These are phyloP conservation scores for Aphelenchoides bicaudatus DNA, from an alignment of 2,888 invertebrate genomes.

Conservation along the genomic window DNA sequence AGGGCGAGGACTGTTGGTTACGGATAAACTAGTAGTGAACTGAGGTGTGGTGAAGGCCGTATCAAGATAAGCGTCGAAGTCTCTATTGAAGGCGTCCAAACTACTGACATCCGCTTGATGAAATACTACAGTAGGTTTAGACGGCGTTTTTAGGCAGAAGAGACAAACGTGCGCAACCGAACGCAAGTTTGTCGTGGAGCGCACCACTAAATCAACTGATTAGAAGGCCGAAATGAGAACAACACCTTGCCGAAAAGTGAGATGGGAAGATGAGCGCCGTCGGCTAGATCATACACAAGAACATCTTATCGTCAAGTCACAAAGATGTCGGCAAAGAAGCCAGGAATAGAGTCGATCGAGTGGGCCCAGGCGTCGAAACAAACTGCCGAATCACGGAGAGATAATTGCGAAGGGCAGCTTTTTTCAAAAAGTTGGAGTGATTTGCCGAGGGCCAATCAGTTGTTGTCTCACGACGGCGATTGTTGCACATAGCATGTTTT, in stretches of 20 bases:
- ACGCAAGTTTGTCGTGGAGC: not conserved
- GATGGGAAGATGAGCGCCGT: too few relatives aligned
- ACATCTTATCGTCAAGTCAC: not conserved
- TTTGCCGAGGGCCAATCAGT: slow-evolving; percentile 8
- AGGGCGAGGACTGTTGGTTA: not conserved
- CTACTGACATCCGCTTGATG: not conserved
- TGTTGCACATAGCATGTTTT: too few relatives aligned
- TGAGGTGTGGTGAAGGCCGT: not conserved
- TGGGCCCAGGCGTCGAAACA: not conserved
- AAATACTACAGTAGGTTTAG: not conserved
- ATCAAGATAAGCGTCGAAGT: slow-evolving; percentile 20
- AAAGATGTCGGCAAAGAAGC: too few relatives aligned
- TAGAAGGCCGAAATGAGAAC: slow-evolving; percentile 7
- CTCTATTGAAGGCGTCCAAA: slow-evolving; percentile 11
- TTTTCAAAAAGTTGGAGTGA: slow-evolving; percentile 9
- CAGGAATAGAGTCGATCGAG: too few relatives aligned
- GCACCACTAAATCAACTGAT: not conserved
- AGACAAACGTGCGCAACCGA: not conserved
- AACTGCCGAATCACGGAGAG: not conserved
- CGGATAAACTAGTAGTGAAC: not conserved
- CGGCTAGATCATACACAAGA: slow-evolving; percentile 8
- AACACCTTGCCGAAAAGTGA: too few relatives aligned
- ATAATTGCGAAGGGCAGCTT: not conserved
- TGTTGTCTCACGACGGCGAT: slow-evolving; percentile 10
- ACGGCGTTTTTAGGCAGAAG: too few relatives aligned